Conservation (phyloP, 37 sponge, comb jelly and placozoan species). For the Theonella swinhoei region DNA sequence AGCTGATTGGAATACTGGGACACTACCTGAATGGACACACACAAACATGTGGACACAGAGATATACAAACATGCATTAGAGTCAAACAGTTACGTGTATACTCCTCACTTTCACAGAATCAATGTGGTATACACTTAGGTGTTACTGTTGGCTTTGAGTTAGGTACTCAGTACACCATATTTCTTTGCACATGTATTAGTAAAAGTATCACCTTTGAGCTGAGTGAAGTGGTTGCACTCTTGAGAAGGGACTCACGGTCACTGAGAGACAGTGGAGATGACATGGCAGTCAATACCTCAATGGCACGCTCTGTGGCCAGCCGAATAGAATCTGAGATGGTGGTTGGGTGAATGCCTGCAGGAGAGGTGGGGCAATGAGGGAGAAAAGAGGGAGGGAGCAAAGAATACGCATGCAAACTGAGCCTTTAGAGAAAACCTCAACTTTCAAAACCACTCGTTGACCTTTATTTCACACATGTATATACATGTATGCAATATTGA, state of each 20-base stretch:
- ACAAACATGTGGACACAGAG: not conserved
- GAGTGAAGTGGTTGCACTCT: constrained; percentile 97
- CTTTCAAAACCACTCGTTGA: no score
- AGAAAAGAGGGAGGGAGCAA: no score
- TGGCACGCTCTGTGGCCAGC: constrained; percentile 81
- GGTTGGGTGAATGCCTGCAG: constrained; percentile 95
- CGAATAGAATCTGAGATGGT: constrained; percentile 97
- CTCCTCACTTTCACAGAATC: not conserved
- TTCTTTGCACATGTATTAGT: not conserved
- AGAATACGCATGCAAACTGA: not conserved
- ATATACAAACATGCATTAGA: not conserved
- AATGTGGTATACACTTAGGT: not conserved
- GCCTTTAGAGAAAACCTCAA: no score
- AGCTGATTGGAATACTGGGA: constrained; percentile 94
- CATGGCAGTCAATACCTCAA: constrained; percentile 86
- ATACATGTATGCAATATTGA: no score
- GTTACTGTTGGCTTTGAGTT: no score
- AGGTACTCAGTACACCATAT: not conserved
- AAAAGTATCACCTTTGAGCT: constrained; percentile 98
- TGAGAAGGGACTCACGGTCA: constrained; percentile 88
- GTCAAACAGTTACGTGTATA: not conserved
- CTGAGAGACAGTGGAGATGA: constrained; percentile 82
- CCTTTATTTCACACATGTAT: no score
- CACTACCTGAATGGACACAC: constrained; percentile 74
- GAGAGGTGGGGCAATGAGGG: no score